Evolutionary conservation across 2,113 vertebrate species (phyloP), one percentile per base, ranked within the genome.

Genomic region (Dasyprocta punctata): DNA sequence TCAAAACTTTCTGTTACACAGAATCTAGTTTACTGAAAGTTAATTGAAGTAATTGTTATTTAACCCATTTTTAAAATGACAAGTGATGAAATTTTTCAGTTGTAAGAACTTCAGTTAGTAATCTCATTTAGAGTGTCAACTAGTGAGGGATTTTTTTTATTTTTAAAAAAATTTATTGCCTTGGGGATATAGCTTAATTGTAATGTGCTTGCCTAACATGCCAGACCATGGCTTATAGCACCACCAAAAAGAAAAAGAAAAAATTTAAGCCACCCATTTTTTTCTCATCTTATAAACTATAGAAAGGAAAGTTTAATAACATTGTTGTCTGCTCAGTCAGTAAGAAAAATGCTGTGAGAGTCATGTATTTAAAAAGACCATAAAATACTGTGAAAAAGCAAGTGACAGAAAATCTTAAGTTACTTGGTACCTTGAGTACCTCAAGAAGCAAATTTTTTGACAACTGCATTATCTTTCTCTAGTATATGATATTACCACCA

Each of bases 71-170:
- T 92, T 87, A 58, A 94, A 96, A 60, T 85, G 41, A 91, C 26
- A 91, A 92, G 36, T 93, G 58, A 33, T 60, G 90, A 56, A 87
- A 80, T 93, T 97, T 90, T 92, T 36, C 85, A 86, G 61, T 87
- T 89, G 54, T 11, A 56, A 94, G 65, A 81, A 84, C 30, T 87
- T 94, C 14, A 75, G 14, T 86, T 41, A 86, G 82, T 94, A 49
- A 33, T 86, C 49, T 86, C 36, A 22, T 63, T 38, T 93, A 93
- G n/a, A 63, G 30, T 96, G n/a, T 92, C 33, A 92, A 81, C 11
- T 82, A 49, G 7, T 28, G 26, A 17, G 82, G 52, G 22, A 60
- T 69, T 89, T 86, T 84, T 92, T 33, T 67, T 92, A 77, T 56
- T 95, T 92, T 78, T 58, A 49, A 85, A 75, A 94, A 41, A 30